Evolutionary conservation across 2,888 invertebrate species (phyloP).

Genomic region (Hirtodrosophila trivittata): DNA sequence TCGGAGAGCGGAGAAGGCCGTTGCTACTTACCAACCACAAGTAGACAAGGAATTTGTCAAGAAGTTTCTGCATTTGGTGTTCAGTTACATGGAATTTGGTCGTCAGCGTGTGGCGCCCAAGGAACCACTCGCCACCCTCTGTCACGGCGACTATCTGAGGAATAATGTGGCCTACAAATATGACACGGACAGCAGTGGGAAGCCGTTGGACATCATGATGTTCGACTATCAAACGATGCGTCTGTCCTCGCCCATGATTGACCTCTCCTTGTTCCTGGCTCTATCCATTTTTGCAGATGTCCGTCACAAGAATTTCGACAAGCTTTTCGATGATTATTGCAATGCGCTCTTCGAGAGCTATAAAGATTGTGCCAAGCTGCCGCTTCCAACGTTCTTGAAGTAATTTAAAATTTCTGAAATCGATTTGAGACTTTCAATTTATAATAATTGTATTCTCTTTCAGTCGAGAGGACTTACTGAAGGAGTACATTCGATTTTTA

Average conservation of each 20-base stretch:
- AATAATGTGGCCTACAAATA: conserved; percentile 83
- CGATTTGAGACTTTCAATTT: background rate
- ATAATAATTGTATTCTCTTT: conserved; percentile 6
- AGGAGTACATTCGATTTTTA: conserved; percentile 78
- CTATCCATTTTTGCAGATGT: conserved; percentile 76
- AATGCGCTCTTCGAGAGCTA: conserved; percentile 60
- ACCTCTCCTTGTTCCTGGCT: conserved; percentile 76
- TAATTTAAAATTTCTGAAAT: conserved; percentile 37
- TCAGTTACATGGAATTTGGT: conserved; percentile 53
- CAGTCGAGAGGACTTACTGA: conserved; percentile 72
- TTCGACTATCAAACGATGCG: conserved; percentile 83
- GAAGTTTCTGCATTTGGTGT: conserved; percentile 50
- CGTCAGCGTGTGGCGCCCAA: conserved; percentile 72
- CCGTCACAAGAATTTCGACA: conserved; percentile 72
- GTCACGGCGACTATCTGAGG: conserved; percentile 83
- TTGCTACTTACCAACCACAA: conserved; percentile 58
- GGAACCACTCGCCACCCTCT: conserved; percentile 80
- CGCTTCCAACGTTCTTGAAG: conserved; percentile 76
- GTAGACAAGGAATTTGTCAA: conserved; percentile 70
- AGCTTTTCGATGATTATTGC: conserved; percentile 79
- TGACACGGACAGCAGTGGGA: conserved; percentile 37
- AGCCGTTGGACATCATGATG: conserved; percentile 80
- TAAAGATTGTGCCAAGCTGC: conserved; percentile 20
- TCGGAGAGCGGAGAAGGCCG: conserved; percentile 50
- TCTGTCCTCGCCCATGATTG: conserved; percentile 82